Evolutionary conservation across 2,888 invertebrate genomes (phyloP).

Genomic region (Ophion ellenae): DNA sequence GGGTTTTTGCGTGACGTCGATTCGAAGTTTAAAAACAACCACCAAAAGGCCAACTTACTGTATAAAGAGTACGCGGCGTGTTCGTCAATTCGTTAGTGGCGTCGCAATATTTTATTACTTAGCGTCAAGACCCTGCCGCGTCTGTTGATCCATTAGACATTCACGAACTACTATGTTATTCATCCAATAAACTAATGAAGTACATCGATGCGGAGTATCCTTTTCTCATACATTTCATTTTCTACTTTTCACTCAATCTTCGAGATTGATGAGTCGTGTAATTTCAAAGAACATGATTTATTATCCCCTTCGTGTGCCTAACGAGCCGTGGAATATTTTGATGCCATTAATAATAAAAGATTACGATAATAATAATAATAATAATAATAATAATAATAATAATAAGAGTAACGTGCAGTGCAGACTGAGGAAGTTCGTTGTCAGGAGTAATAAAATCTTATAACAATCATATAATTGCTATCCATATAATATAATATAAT

Average conservation of each 20-base stretch:
- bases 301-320: background rate
- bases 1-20: no score
- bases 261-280: background rate
- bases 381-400: background rate
- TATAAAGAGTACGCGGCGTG: no score
- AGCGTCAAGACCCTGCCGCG: no score
- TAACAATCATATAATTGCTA: background rate
- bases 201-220: background rate
- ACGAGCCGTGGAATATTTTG: background rate
- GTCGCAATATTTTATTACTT: no score
- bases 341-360: background rate
- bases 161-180: slow-evolving; percentile 6
- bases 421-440: no score
- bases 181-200: slow-evolving; percentile 17
- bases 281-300: background rate
- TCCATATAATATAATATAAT: background rate
- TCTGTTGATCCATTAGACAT: background rate
- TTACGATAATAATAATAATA: background rate
- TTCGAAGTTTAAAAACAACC: no score
- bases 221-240: background rate
- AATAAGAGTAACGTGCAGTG: background rate
- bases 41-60: no score
- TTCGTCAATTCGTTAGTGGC: no score
- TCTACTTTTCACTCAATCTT: background rate
- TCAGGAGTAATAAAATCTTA: background rate